Evolutionary conservation across 2,113 vertebrate species (phyloP).

Genomic region (Catagonus wagneri): DNA sequence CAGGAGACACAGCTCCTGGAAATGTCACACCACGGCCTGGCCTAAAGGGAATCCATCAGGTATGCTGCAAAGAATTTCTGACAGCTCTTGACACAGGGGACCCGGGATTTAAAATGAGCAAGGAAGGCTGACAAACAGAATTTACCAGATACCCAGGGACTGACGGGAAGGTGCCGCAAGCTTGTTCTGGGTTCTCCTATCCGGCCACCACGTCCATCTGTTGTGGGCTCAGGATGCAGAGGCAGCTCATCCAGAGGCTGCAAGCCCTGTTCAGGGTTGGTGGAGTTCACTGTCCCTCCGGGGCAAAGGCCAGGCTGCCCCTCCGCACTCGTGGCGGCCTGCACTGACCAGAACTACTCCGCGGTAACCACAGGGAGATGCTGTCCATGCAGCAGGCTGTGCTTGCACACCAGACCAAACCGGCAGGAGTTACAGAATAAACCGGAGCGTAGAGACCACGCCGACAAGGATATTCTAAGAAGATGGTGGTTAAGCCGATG

Average conservation of each 20-base stretch:
- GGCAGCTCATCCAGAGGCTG: neutral
- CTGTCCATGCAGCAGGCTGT: neutral
- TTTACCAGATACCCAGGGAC: neutral
- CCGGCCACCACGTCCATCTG: neutral
- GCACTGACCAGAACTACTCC: neutral
- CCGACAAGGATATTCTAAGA: neutral
- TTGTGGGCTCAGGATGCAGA: neutral
- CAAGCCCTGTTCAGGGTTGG: neutral
- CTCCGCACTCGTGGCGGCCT: accelerated
- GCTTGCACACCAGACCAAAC: neutral
- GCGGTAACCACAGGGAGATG: neutral
- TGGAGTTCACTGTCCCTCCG: neutral
- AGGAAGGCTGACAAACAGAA: neutral
- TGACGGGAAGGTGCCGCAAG: neutral
- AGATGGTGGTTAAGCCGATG: neutral
- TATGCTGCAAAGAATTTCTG: neutral
- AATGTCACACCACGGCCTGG: neutral
- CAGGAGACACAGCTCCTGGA: neutral
- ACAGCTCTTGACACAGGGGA: neutral
- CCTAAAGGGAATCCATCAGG: neutral
- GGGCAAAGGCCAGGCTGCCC: neutral
- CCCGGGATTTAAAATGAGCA: neutral
- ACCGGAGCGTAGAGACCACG: neutral
- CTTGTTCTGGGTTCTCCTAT: neutral
- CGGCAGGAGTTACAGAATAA: neutral